Evolutionary conservation across 92 coral and sea anemone genomes (phyloP).

Genomic region (Virgularia gustaviana): DNA sequence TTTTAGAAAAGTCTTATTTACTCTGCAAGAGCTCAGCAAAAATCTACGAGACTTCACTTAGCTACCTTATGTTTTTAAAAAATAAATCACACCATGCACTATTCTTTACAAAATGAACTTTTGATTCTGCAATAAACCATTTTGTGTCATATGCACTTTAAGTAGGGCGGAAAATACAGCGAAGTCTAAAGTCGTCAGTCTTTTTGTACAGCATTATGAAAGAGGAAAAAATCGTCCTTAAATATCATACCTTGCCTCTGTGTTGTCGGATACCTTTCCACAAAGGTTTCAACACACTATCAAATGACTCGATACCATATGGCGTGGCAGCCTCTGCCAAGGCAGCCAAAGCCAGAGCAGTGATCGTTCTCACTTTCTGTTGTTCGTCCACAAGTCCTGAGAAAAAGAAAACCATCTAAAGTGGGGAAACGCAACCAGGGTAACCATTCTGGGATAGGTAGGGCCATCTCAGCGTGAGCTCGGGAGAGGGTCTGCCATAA

Average conservation of each 20-base stretch:
- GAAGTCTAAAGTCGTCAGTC: not conserved
- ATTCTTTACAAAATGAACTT: too few species aligned
- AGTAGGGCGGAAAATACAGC: too few species aligned
- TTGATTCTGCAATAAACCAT: too few species aligned
- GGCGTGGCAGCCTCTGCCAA: conserved; percentile 99
- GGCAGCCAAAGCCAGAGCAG: conserved; percentile 99
- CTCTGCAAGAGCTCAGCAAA: too few species aligned
- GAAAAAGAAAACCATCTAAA: not conserved
- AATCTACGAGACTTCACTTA: too few species aligned
- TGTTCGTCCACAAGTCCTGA: conserved; percentile 97
- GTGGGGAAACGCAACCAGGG: not conserved
- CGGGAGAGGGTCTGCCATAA: not conserved
- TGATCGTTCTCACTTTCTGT: conserved; percentile 97
- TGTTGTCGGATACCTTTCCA: conserved; percentile 99
- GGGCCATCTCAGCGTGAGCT: not conserved
- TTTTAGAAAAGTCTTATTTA: too few species aligned
- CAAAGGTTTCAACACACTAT: conserved; percentile 94
- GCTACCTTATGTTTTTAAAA: too few species aligned
- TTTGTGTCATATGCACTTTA: too few species aligned
- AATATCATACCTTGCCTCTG: conserved; percentile 97
- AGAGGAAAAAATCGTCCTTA: too few species aligned
- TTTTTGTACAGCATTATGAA: too few species aligned
- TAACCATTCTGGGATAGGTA: not conserved
- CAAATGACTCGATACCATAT: conserved; percentile 99
- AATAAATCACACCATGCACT: too few species aligned